These are phyloP conservation scores for Athalia rosae DNA, from an alignment of 2,888 invertebrate species.

Conservation along the genomic window DNA sequence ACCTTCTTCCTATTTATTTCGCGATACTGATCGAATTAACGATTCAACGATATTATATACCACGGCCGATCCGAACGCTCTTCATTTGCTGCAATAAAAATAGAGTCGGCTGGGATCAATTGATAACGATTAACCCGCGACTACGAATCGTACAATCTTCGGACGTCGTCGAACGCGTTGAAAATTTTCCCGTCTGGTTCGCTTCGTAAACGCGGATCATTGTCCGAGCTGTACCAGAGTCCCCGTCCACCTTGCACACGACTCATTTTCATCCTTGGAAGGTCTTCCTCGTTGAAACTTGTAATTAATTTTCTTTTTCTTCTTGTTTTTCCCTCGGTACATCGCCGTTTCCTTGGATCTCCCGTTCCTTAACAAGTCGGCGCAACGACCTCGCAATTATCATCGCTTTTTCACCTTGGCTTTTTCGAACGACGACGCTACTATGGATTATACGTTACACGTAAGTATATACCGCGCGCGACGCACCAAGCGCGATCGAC, in stretches of 20 bases:
- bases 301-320: too few species aligned
- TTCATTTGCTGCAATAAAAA: constrained; percentile 7
- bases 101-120: constrained; percentile 1
- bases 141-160: background rate
- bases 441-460: constrained; percentile 3
- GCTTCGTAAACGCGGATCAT: background rate
- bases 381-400: constrained; percentile 20
- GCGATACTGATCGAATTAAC: constrained; percentile 2
- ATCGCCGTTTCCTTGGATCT: background rate
- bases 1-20: background rate
- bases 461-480: too few species aligned
- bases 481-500: too few species aligned
- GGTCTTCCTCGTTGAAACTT: too few species aligned
- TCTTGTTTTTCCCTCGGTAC: constrained; percentile 17
- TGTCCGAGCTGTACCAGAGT: too few species aligned
- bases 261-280: too few species aligned
- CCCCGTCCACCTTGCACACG: too few species aligned
- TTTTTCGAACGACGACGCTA: background rate
- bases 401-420: background rate
- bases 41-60: background rate
- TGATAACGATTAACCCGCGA: constrained; percentile 16
- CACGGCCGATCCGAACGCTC: background rate
- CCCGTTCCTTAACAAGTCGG: background rate
- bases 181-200: background rate
- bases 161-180: constrained; percentile 5